phyloP scores from a whole-genome alignment of 1,140 invertebrate genomes.

The Polypedilum pembai region DNA sequence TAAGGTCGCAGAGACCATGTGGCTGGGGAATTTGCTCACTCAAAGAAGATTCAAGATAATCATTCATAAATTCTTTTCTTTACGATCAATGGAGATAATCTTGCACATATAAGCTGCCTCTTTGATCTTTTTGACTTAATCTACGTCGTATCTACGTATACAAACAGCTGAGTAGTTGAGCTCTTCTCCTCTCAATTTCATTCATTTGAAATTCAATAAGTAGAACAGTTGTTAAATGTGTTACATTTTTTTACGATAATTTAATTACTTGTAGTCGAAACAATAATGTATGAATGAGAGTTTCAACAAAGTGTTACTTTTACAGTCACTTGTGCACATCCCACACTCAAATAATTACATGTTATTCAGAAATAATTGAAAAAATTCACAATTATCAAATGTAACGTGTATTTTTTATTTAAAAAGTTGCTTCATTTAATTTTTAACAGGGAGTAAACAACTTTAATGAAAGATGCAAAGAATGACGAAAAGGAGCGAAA shows the following conservation, averaged over 20 bases:
- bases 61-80: background rate
- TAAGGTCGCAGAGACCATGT: no score
- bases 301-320: background rate
- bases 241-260: conserved; percentile 18
- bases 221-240: conserved; percentile 17
- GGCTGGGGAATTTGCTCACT: no score
- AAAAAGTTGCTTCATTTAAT: no score
- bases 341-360: background rate
- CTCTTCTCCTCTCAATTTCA: no score
- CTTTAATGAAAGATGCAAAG: background rate
- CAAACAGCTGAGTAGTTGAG: background rate
- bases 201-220: background rate
- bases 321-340: background rate
- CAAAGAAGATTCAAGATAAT: no score
- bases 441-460: no score
- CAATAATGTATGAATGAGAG: background rate
- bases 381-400: no score
- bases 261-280: background rate
- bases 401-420: no score
- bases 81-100: background rate
- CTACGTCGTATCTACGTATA: background rate
- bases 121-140: background rate
- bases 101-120: background rate
- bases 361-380: background rate
- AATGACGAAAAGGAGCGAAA: no score